Percentiles rank a stretch among this genome's conserved stretches.
Evolutionary conservation across 2,888 invertebrate genomes (phyloP).

Genomic region (Petrolisthes cinctipes): DNA sequence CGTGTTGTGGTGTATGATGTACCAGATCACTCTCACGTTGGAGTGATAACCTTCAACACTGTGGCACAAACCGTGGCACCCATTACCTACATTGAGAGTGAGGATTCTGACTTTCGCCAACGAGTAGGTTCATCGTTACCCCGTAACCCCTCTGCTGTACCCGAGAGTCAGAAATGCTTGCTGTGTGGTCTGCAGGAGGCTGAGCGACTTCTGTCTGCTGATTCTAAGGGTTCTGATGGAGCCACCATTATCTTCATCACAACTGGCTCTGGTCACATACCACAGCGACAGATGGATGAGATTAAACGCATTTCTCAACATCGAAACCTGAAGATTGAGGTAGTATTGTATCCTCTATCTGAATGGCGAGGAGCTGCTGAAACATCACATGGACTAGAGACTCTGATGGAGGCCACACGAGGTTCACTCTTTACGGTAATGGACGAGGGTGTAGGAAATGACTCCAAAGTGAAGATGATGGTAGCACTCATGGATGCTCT

Average conservation of each 20-base stretch:
- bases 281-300: conserved; percentile 52
- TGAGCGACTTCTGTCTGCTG: conserved; percentile 42
- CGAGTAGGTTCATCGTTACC: conserved; percentile 62
- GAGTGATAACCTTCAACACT: conserved; percentile 67
- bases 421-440: conserved; percentile 60
- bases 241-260: conserved; percentile 58
- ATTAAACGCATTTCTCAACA: conserved; percentile 47
- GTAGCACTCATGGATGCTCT: conserved; percentile 63
- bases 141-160: conserved; percentile 62
- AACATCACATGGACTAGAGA: conserved; percentile 55
- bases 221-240: conserved; percentile 40
- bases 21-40: conserved; percentile 69
- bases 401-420: conserved; percentile 39
- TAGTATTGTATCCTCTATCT: conserved; percentile 57
- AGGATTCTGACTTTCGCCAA: conserved; percentile 59
- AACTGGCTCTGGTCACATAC: conserved; percentile 52
- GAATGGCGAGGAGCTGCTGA: conserved; percentile 51
- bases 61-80: conserved; percentile 58
- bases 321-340: conserved; percentile 42
- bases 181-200: conserved; percentile 63
- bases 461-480: conserved; percentile 64
- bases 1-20: conserved; percentile 76
- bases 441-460: conserved; percentile 65
- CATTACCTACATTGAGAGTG: conserved; percentile 59
- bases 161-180: conserved; percentile 62